Base-by-base conservation (phyloP, 2,113 vertebrate species). In the Poeciliopsis prolifica region DNA sequence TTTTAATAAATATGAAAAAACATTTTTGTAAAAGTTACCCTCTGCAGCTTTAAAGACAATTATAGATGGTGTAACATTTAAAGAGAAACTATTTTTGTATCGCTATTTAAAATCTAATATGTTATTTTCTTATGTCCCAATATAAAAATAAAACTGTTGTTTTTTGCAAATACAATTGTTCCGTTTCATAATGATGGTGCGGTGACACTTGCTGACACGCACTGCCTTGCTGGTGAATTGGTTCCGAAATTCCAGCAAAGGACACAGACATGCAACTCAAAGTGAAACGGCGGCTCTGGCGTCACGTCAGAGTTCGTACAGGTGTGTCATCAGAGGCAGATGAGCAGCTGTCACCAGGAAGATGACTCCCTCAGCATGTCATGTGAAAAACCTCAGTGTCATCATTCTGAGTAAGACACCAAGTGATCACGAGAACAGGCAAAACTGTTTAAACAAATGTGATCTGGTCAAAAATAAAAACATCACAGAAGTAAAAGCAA, bases 331-430 rank as follows among this genome's bases (percentile, higher is more conserved):
- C 86, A 88, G 69, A 0, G 4, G 22, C 0, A n/a, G 24, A 67
- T 65, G 67, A 88, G 64, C 61, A 71, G 1, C 62, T 33, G 66
- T 77, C 37, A 62, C 22, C 63, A 35, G 63, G 42, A 61, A 26
- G 79, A 60, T 78, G 60, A 40, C 42, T 7, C 7, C 64, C 28
- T 64, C 30, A 22, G 35, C 30, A 5, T 12, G 65, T 84, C 82
- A 88, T 87, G 85, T 61, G 78, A 7, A 65, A 61, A 0, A 37
- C 28, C 42, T 63, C 10, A 70, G 82, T 86, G 84, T 86, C 87
- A 91, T 28, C 66, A 10, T 24, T 26, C 40, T 74, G 78, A 82
- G 14, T 74, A 64, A 61, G 7, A 5, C 19, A 22, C 51, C n/a
- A 19, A 24, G 26, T 15, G 44, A 48, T 22, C 5, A 9, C 3